These are phyloP conservation scores for Sesamia nonagrioides DNA, from an alignment of 1,140 invertebrate species.

Conservation along the genomic window DNA sequence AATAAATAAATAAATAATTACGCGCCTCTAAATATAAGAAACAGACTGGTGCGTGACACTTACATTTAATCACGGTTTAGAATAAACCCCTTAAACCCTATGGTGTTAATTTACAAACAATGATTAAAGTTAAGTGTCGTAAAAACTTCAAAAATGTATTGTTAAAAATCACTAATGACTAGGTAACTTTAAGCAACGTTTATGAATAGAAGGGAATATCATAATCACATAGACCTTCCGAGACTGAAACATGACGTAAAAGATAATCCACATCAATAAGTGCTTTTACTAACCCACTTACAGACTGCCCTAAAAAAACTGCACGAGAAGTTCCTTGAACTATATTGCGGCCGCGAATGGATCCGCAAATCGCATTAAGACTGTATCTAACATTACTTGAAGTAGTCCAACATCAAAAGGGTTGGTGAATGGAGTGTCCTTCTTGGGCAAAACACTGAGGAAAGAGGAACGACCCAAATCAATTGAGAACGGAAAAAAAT, in stretches of 20 bases:
- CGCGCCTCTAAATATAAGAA: too few species aligned
- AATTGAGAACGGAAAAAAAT: conserved; percentile 40
- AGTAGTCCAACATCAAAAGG: conserved; percentile 45
- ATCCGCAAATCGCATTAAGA: conserved; percentile 35
- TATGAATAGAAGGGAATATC: too few species aligned
- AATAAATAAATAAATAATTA: too few species aligned
- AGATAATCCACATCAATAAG: neutral
- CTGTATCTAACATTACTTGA: conserved; percentile 40
- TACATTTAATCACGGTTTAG: too few species aligned
- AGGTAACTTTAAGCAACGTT: too few species aligned
- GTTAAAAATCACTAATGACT: too few species aligned
- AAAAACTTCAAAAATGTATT: too few species aligned
- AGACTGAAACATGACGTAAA: conserved; percentile 1
- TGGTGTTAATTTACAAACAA: too few species aligned
- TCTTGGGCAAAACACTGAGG: conserved; percentile 17
- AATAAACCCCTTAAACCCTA: too few species aligned
- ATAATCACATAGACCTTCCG: neutral
- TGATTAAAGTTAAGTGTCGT: too few species aligned
- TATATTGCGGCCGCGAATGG: neutral
- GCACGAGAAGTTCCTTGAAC: neutral
- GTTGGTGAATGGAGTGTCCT: conserved; percentile 28
- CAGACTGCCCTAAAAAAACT: conserved; percentile 4
- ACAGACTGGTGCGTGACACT: too few species aligned
- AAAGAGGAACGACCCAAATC: conserved; percentile 36
- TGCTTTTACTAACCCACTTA: conserved; percentile 18